Percentiles rank a stretch among this genome's conserved stretches.
These are phyloP conservation scores for Calameuta filiformis DNA, from an alignment of 2,888 invertebrate species.

Conservation along the genomic window DNA sequence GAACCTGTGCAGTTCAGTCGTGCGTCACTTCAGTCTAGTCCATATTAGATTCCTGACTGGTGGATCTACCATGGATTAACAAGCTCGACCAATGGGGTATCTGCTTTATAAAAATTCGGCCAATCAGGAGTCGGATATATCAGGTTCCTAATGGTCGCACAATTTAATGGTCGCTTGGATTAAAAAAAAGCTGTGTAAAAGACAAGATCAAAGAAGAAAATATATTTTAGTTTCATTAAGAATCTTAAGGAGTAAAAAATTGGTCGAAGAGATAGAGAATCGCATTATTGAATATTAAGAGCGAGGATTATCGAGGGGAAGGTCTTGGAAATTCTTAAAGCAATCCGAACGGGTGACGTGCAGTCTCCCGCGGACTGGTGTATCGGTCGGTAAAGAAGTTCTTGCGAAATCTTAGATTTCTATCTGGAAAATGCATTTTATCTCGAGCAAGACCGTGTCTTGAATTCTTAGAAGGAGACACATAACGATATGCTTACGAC, in stretches of 20 bases:
- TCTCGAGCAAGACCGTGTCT: not conserved
- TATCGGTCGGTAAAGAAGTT: conserved; percentile 1
- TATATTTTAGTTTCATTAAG: not conserved
- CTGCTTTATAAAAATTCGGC: no score
- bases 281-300: not conserved
- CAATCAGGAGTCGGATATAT: no score
- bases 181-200: not conserved
- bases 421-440: not conserved
- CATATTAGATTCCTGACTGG: no score
- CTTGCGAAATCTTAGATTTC: not conserved
- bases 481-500: not conserved
- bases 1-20: no score
- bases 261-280: not conserved
- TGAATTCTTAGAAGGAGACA: not conserved
- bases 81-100: no score
- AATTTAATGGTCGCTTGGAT: not conserved
- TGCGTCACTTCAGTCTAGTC: no score
- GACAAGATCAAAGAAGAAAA: not conserved
- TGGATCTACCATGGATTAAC: no score
- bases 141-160: not conserved
- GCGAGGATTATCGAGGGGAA: not conserved
- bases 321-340: not conserved
- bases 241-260: not conserved
- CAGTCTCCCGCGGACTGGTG: not conserved
- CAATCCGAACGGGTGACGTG: not conserved